These are phyloP conservation scores for Pachliopta kotzebuea DNA, from an alignment of 2,888 invertebrate species.

Conservation along the genomic window DNA sequence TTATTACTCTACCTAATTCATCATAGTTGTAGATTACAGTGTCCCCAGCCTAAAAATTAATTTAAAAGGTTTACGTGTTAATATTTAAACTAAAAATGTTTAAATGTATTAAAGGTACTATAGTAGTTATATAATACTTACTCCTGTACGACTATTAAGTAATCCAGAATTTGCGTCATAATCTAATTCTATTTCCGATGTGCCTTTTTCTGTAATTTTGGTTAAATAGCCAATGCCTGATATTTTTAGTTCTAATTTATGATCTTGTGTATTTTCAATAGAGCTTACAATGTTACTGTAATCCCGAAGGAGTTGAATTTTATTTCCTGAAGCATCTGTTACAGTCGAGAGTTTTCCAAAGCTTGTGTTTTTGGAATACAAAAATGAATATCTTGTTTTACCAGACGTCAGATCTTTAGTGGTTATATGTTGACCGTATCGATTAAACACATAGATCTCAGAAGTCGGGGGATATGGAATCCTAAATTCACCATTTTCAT, in stretches of 20 bases:
- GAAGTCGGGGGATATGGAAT: slow-evolving; percentile 96
- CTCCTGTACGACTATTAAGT: slow-evolving; percentile 90
- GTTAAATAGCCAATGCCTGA: slow-evolving; percentile 95
- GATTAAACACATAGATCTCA: slow-evolving; percentile 96
- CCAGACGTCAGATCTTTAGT: slow-evolving; percentile 97
- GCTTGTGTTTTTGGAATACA: slow-evolving; percentile 97
- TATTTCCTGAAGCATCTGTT: slow-evolving; percentile 95
- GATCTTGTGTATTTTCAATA: slow-evolving; percentile 96
- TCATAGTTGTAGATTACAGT: slow-evolving; percentile 96
- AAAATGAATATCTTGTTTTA: slow-evolving; percentile 95
- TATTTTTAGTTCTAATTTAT: slow-evolving; percentile 94
- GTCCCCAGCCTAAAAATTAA: slow-evolving; percentile 84
- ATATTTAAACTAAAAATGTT: neutral
- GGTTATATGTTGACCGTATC: slow-evolving; percentile 97
- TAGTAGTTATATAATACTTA: slow-evolving; percentile 56
- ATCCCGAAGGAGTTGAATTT: slow-evolving; percentile 94
- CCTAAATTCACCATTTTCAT: slow-evolving; percentile 94
- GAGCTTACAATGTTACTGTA: slow-evolving; percentile 96
- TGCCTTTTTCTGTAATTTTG: slow-evolving; percentile 92
- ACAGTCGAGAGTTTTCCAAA: slow-evolving; percentile 96
- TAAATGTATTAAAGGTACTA: neutral
- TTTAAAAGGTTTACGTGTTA: neutral
- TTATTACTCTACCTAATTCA: slow-evolving; percentile 91
- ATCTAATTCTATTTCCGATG: slow-evolving; percentile 92
- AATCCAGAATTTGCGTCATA: slow-evolving; percentile 95